These are phyloP conservation scores for Orthosia gothica DNA, from an alignment of 2,888 invertebrate species.

Conservation along the genomic window DNA sequence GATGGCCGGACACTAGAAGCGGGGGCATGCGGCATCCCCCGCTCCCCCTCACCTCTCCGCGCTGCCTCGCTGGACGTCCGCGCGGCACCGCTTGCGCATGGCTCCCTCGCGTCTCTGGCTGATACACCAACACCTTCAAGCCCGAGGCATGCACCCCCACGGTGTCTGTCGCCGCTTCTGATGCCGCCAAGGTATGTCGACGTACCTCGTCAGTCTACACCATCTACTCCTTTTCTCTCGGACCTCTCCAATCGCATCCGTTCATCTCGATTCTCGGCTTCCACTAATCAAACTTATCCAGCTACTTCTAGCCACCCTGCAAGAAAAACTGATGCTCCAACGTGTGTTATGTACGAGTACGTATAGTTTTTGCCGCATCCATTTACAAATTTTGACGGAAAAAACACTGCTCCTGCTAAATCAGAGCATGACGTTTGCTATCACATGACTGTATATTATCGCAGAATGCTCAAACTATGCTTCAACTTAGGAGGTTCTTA, in stretches of 20 bases:
- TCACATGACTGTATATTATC: too few species aligned
- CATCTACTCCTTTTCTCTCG: too few species aligned
- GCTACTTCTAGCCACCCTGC: neutral
- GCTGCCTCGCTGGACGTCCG: conserved; percentile 95
- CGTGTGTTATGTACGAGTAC: too few species aligned
- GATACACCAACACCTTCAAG: conserved; percentile 88
- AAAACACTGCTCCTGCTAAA: too few species aligned
- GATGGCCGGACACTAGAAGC: conserved; percentile 93
- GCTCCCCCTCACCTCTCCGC: conserved; percentile 95
- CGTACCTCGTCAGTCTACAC: too few species aligned
- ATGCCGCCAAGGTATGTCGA: conserved; percentile 93
- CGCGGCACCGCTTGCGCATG: conserved; percentile 94
- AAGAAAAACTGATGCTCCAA: too few species aligned
- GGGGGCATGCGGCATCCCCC: conserved; percentile 91
- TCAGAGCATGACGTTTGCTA: too few species aligned
- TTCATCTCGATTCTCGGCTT: neutral
- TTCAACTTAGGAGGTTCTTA: neutral
- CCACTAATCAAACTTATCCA: neutral
- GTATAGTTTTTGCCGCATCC: too few species aligned
- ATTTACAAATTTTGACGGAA: too few species aligned
- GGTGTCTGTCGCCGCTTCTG: conserved; percentile 95
- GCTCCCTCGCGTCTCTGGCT: conserved; percentile 93
- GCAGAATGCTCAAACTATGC: neutral
- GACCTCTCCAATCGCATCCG: neutral
- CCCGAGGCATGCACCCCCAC: conserved; percentile 86